phyloP scores from a whole-genome alignment of 2,797 vertebrate species.

The Sciaenops ocellatus region DNA sequence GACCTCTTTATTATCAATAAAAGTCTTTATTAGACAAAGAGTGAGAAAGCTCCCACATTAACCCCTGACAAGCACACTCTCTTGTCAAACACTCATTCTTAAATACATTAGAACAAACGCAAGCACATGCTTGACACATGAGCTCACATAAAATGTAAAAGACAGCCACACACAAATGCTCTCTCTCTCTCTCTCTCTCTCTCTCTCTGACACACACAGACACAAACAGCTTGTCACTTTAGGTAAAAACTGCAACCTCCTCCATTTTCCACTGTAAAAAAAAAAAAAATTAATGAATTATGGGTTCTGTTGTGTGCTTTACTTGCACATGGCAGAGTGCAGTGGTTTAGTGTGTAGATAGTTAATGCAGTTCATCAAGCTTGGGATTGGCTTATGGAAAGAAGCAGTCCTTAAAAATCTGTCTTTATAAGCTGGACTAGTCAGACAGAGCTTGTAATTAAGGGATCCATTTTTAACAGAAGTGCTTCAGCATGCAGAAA shows the following conservation, averaged over 20 bases:
- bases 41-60: not conserved
- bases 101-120: not conserved
- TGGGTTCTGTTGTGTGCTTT: not conserved
- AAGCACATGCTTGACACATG: not conserved
- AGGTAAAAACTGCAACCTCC: conserved; percentile 38
- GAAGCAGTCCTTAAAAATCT: conserved; percentile 13
- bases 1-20: conserved; percentile 3
- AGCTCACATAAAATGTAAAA: conserved; percentile 1
- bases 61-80: not conserved
- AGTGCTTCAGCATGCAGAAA: conserved; percentile 35
- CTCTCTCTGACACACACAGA: not conserved
- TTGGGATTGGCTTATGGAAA: conserved; percentile 3
- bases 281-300: too few species aligned
- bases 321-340: not conserved
- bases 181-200: too few species aligned
- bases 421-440: conserved; percentile 25
- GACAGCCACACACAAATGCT: not conserved
- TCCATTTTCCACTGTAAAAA: too few species aligned
- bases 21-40: not conserved
- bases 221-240: not conserved
- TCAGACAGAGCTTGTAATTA: conserved; percentile 65
- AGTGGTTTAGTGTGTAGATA: not conserved
- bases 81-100: not conserved
- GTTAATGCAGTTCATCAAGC: conserved; percentile 3
- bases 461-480: conserved; percentile 65